Conservation (phyloP, 2,888 invertebrate species). For the Eupithecia insigniata region DNA sequence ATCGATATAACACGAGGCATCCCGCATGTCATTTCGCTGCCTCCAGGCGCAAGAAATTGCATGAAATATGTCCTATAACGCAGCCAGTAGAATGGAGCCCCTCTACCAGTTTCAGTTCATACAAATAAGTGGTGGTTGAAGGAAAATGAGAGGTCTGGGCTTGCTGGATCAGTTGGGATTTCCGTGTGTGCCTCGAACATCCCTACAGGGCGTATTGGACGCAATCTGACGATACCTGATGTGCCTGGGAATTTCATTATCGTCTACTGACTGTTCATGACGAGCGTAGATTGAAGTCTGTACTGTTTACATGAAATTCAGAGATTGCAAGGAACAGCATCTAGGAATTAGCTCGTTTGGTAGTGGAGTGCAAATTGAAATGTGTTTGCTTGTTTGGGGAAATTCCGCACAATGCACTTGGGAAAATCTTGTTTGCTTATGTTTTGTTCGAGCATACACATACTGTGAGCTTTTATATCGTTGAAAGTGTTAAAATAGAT, state of each 20-base stretch:
- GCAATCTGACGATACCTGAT: slow-evolving; percentile 79
- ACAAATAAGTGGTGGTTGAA: slow-evolving; percentile 30
- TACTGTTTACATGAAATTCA: slow-evolving; percentile 26
- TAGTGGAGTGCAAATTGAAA: slow-evolving; percentile 27
- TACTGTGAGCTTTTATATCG: background rate
- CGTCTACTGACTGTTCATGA: slow-evolving; percentile 71
- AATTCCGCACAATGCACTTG: background rate
- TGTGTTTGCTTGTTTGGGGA: slow-evolving; percentile 5
- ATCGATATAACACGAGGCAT: slow-evolving; percentile 69
- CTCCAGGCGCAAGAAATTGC: slow-evolving; percentile 79
- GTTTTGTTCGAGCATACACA: background rate
- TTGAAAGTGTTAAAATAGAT: background rate
- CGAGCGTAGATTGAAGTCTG: slow-evolving; percentile 60
- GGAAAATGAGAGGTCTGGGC: slow-evolving; percentile 49
- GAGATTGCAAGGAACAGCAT: slow-evolving; percentile 23
- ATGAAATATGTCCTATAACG: slow-evolving; percentile 69
- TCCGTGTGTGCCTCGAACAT: slow-evolving; percentile 61
- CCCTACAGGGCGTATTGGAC: slow-evolving; percentile 76
- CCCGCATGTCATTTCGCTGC: slow-evolving; percentile 75
- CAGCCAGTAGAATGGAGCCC: slow-evolving; percentile 54
- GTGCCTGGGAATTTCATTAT: slow-evolving; percentile 78
- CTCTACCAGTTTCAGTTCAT: slow-evolving; percentile 35
- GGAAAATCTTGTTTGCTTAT: slow-evolving; percentile 7
- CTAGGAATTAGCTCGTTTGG: slow-evolving; percentile 26
- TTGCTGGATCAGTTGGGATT: slow-evolving; percentile 55